These are phyloP conservation scores for Lapara coniferarum DNA, from an alignment of 2,888 invertebrate species.

Conservation along the genomic window DNA sequence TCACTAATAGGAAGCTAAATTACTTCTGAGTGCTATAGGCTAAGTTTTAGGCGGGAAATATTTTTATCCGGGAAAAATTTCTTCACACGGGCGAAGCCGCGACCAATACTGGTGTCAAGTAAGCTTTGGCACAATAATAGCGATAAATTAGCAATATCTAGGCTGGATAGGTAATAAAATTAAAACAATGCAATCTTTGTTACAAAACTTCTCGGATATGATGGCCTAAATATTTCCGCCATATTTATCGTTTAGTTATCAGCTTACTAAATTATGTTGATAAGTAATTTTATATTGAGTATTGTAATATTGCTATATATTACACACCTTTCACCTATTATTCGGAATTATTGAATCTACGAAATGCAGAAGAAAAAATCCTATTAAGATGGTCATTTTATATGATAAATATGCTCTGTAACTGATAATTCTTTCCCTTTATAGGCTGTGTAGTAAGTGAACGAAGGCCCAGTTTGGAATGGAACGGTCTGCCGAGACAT, in stretches of 20 bases:
- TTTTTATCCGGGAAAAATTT: no score
- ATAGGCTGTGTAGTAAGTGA: no score
- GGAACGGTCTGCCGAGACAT: no score
- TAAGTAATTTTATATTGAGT: slow-evolving; percentile 9
- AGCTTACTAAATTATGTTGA: slow-evolving; percentile 14
- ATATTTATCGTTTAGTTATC: slow-evolving; percentile 16
- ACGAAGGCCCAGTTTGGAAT: no score
- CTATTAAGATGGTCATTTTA: no score
- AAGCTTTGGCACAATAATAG: no score
- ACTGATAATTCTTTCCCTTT: no score
- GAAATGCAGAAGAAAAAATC: neutral
- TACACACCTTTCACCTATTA: neutral
- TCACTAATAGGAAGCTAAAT: no score
- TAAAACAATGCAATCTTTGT: neutral
- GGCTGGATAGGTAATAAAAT: neutral
- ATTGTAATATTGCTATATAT: neutral
- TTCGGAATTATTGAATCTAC: neutral
- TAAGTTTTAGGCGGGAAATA: no score
- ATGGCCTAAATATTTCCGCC: slow-evolving; percentile 15
- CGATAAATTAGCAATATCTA: neutral
- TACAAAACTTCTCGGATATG: neutral
- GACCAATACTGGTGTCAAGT: no score
- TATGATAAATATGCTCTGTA: neutral
- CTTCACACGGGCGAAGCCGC: no score
- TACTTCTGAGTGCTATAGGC: no score